A percentile compares a stretch with the other conserved stretches of the same genome.
These are phyloP conservation scores for Oreochromis aureus DNA, from an alignment of 2,113 vertebrate species.

Conservation along the genomic window DNA sequence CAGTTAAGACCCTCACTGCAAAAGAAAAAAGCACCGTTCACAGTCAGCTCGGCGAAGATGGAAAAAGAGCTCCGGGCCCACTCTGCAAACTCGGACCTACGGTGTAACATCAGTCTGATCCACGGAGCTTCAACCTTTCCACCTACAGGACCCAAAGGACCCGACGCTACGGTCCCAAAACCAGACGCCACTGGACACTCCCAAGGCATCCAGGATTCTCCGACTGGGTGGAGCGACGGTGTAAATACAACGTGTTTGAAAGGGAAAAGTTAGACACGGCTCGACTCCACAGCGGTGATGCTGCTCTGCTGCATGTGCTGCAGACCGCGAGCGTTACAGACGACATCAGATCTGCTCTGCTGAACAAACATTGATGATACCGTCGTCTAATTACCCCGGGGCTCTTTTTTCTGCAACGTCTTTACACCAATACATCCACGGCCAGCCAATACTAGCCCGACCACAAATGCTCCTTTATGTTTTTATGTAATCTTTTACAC, in stretches of 20 bases:
- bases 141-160: neutral
- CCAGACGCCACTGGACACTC: neutral
- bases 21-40: neutral
- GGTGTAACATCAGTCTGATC: neutral
- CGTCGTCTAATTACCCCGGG: neutral
- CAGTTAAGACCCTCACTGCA: neutral
- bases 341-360: neutral
- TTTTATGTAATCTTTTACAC: neutral
- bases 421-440: neutral
- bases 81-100: neutral
- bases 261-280: neutral
- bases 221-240: accelerated
- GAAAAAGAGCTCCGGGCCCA: neutral
- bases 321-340: neutral
- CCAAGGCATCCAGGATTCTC: neutral
- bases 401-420: neutral
- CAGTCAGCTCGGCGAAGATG: neutral
- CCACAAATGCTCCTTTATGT: neutral
- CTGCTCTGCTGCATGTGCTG: neutral
- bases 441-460: neutral
- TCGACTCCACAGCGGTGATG: neutral
- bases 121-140: neutral
- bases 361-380: neutral
- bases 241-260: neutral
- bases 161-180: accelerated